A percentile compares a stretch with the other conserved stretches of the same genome.
These are phyloP conservation scores for Sinopyrophorus schimmeli DNA, from an alignment of 2,888 invertebrate species.

Conservation along the genomic window DNA sequence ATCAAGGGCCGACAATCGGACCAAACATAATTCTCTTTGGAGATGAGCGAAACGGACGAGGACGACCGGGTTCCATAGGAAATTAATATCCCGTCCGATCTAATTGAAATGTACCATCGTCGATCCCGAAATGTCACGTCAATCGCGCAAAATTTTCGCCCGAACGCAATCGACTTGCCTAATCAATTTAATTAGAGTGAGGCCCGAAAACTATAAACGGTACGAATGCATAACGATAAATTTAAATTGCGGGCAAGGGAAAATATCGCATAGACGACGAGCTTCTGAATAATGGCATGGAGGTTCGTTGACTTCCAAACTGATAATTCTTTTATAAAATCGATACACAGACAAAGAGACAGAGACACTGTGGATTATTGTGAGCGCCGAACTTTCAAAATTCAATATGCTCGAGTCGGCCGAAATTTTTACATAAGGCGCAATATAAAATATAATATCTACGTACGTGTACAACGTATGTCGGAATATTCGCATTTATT, in stretches of 20 bases:
- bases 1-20: conserved; percentile 12
- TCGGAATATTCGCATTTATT: conserved; percentile 8
- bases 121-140: conserved; percentile 10
- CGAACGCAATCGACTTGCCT: neutral
- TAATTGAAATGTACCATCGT: conserved; percentile 6
- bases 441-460: too few relatives aligned
- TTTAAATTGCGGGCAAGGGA: conserved; percentile 13
- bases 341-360: conserved; percentile 22
- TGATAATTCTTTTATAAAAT: conserved; percentile 25
- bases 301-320: conserved; percentile 21
- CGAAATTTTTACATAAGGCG: conserved; percentile 6
- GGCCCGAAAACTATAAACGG: too few relatives aligned
- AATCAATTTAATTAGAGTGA: conserved; percentile 15
- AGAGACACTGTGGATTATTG: conserved; percentile 19
- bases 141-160: conserved; percentile 10
- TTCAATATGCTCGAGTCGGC: conserved; percentile 11
- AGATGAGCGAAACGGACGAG: neutral
- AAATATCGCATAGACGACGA: conserved; percentile 2
- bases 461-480: conserved; percentile 1
- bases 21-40: conserved; percentile 8
- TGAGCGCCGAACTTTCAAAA: conserved; percentile 12
- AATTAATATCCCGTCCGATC: conserved; percentile 21
- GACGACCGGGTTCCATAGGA: conserved; percentile 7
- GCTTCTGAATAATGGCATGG: conserved; percentile 9
- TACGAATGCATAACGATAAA: conserved; percentile 15